These are phyloP conservation scores for Erebia ligea DNA, from an alignment of 2,888 invertebrate genomes.

Conservation along the genomic window DNA sequence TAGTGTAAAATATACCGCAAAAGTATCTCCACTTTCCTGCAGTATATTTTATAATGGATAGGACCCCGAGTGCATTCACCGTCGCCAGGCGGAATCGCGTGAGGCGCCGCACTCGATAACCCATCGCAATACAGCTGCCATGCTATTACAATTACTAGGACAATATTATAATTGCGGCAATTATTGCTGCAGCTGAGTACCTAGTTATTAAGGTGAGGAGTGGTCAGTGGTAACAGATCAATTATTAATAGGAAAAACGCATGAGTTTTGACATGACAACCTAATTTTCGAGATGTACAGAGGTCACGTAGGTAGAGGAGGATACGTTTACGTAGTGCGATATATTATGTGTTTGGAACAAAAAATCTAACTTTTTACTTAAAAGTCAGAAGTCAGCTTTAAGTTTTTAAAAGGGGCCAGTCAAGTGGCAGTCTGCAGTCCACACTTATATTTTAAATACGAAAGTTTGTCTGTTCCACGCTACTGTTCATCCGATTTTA, in stretches of 20 bases:
- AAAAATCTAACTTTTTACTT: too few species aligned
- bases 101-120: constrained; percentile 70
- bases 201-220: not conserved
- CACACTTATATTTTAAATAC: too few species aligned
- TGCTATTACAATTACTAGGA: constrained; percentile 36
- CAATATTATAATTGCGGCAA: constrained; percentile 18
- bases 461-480: too few species aligned
- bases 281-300: too few species aligned
- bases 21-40: constrained; percentile 14
- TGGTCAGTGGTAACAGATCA: not conserved
- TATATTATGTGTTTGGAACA: too few species aligned
- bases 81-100: constrained; percentile 63
- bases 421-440: too few species aligned
- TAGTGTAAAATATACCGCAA: constrained; percentile 1
- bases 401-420: too few species aligned
- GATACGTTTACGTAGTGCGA: too few species aligned
- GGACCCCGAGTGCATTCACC: constrained; percentile 70
- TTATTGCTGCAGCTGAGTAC: not conserved
- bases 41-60: constrained; percentile 36
- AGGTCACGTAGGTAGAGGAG: too few species aligned
- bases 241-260: not conserved
- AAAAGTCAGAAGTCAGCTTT: too few species aligned
- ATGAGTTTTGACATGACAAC: too few species aligned
- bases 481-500: too few species aligned
- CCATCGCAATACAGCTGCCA: constrained; percentile 56